A percentile compares a stretch with the other conserved stretches of the same genome.
Evolutionary conservation across 2,888 invertebrate species (phyloP).

Genomic region (Iselma pallidipennis): DNA sequence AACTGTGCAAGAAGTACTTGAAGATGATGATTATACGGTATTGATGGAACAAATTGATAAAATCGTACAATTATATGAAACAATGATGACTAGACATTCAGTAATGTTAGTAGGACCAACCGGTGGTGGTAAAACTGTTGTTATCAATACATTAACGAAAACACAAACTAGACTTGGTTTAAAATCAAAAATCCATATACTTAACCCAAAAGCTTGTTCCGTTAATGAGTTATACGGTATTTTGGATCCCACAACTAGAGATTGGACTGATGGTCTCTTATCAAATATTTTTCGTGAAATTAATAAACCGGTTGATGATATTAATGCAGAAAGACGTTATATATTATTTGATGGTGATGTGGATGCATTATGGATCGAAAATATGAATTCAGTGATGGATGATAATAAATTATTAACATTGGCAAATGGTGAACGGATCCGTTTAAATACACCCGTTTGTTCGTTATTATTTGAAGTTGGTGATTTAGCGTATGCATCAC

Average conservation of each 20-base stretch:
- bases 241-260: constrained; percentile 81
- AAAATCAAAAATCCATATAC: constrained; percentile 75
- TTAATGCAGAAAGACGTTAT: constrained; percentile 62
- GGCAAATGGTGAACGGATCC: constrained; percentile 88
- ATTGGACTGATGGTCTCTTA: constrained; percentile 92
- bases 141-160: constrained; percentile 76
- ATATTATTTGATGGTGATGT: constrained; percentile 93
- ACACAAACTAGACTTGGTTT: constrained; percentile 77
- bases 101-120: constrained; percentile 93
- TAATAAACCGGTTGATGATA: constrained; percentile 75
- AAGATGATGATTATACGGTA: constrained; percentile 70
- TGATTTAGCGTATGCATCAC: constrained; percentile 87
- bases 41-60: constrained; percentile 68
- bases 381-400: constrained; percentile 98
- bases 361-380: constrained; percentile 94
- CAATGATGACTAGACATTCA: constrained; percentile 93
- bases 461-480: constrained; percentile 89
- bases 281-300: constrained; percentile 91
- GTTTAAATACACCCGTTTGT: constrained; percentile 79
- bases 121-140: constrained; percentile 89
- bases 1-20: constrained; percentile 74
- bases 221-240: constrained; percentile 89
- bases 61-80: constrained; percentile 87
- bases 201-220: constrained; percentile 91
- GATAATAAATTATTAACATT: constrained; percentile 88